Percentiles rank a stretch among this genome's conserved stretches.
Conservation (phyloP, 1,140 invertebrate genomes). For the Zaprionus tsacasi region DNA sequence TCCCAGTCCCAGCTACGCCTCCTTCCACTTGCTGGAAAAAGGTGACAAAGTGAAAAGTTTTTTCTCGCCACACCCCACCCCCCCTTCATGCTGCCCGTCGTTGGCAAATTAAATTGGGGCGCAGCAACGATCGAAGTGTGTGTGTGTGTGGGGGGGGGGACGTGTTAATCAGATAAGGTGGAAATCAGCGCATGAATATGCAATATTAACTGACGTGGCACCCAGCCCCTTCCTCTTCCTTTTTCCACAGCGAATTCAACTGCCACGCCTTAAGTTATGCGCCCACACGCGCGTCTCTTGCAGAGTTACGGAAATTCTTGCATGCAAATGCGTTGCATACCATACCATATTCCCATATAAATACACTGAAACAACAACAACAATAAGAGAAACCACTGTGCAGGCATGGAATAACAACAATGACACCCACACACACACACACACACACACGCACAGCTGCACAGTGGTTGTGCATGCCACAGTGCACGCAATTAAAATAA, state of each 20-base stretch:
- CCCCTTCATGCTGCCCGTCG: conserved; percentile 1
- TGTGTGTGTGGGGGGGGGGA: conserved; percentile 1
- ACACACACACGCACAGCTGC: conserved; percentile 13
- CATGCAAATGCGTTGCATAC: conserved; percentile 26
- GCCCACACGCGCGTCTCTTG: conserved; percentile 29
- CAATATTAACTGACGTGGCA: conserved; percentile 21
- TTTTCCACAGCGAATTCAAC: background rate
- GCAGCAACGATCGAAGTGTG: conserved; percentile 34
- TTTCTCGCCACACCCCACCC: background rate
- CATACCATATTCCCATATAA: conserved; percentile 8
- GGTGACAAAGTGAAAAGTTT: conserved; percentile 79
- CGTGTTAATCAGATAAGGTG: conserved; percentile 73
- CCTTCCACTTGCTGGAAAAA: conserved; percentile 31
- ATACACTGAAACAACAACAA: conserved; percentile 10
- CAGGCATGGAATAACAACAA: conserved; percentile 53
- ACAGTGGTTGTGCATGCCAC: conserved; percentile 52
- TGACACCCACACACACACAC: conserved; percentile 11
- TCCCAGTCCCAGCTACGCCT: too few relatives aligned
- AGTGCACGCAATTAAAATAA: conserved; percentile 79
- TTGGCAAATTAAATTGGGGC: conserved; percentile 69
- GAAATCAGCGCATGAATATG: conserved; percentile 41
- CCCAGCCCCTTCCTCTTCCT: background rate
- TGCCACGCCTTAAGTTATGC: conserved; percentile 37
- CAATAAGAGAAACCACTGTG: conserved; percentile 3
- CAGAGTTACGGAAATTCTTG: conserved; percentile 23